Conservation (phyloP, 2,113 vertebrate genomes). For the Hemibagrus wyckioides region DNA sequence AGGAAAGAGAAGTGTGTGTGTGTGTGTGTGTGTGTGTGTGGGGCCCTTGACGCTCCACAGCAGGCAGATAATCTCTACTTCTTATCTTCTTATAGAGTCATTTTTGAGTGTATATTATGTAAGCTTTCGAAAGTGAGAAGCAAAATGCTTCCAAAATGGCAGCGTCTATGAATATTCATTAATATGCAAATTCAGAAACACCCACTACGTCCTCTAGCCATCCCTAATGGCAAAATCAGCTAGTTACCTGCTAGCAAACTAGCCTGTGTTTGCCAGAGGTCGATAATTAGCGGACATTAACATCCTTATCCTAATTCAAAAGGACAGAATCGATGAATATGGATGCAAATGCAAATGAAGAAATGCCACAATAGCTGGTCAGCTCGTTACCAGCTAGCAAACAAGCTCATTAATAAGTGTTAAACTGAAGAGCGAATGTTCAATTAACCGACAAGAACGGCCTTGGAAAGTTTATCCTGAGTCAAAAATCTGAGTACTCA, state of each 20-base stretch:
- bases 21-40: background rate
- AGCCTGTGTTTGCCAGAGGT: background rate
- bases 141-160: background rate
- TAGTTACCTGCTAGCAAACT: background rate
- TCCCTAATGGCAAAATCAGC: background rate
- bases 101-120: background rate
- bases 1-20: background rate
- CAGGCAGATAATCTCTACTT: background rate
- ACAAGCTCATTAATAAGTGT: background rate
- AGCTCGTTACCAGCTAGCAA: background rate
- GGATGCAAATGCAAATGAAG: background rate
- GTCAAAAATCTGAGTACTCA: background rate
- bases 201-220: background rate
- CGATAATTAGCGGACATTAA: background rate
- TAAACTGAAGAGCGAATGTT: background rate
- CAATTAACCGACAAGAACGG: background rate
- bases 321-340: background rate
- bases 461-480: background rate
- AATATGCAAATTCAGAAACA: background rate
- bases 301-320: background rate
- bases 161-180: background rate
- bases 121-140: background rate
- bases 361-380: background rate
- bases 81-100: background rate
- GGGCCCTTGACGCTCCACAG: background rate